A percentile compares a stretch with the other conserved stretches of the same genome.
Conservation (phyloP, 1,140 invertebrate species). For the Melitaea cinxia region DNA sequence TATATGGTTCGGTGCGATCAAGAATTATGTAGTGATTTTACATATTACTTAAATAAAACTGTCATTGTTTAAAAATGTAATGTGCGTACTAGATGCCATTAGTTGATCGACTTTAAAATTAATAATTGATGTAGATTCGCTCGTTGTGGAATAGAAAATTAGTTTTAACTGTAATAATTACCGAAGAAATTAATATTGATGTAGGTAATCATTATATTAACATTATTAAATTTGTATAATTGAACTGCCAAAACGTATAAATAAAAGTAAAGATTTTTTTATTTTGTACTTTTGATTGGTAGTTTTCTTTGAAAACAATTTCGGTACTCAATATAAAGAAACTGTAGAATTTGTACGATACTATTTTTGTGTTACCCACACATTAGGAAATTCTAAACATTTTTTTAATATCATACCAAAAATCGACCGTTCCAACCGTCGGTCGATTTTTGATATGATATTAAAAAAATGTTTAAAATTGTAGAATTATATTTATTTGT, state of each 20-base stretch:
- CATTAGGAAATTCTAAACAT: no score
- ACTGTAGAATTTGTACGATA: no score
- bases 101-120: constrained; percentile 5
- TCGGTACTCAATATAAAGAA: no score
- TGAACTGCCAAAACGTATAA: neutral
- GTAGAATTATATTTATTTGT: no score
- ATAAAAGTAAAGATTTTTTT: neutral
- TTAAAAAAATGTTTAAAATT: no score
- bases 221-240: neutral
- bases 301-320: no score
- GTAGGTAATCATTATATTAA: neutral
- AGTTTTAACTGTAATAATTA: neutral
- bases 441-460: no score
- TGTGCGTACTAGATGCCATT: neutral
- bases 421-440: no score
- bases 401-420: no score
- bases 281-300: no score
- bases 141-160: neutral
- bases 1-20: neutral
- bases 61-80: neutral
- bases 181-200: neutral
- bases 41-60: neutral
- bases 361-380: no score
- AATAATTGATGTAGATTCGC: neutral
- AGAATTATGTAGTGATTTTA: neutral